Percentiles rank a stretch among this genome's conserved stretches.
Conservation (phyloP, 2,113 vertebrate genomes). For the Echinops telfairi region DNA sequence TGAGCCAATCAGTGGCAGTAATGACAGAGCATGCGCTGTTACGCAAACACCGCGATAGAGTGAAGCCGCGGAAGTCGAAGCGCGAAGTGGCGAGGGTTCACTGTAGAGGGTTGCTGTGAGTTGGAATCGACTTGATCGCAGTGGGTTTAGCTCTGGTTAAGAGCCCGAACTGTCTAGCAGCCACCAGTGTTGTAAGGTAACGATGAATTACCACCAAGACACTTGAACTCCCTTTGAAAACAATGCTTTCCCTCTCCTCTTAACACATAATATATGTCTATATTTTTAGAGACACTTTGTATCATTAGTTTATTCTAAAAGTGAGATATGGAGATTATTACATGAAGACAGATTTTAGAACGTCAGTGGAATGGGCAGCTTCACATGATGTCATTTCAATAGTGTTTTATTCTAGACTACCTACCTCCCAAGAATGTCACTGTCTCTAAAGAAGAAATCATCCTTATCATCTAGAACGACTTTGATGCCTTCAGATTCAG, state of each 20-base stretch:
- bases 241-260: not conserved
- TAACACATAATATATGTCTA: too few relatives aligned
- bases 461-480: conserved; percentile 97
- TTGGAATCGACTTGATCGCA: not conserved
- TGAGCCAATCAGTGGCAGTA: too few relatives aligned
- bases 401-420: conserved; percentile 90
- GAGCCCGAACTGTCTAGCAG: not conserved
- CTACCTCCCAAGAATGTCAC: conserved; percentile 97
- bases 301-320: conserved; percentile 88
- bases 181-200: not conserved
- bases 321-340: conserved; percentile 91
- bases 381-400: conserved; percentile 73
- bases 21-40: too few relatives aligned
- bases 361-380: conserved; percentile 86
- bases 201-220: not conserved
- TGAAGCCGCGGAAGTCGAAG: too few relatives aligned
- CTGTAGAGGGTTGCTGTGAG: too few relatives aligned
- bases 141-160: too few relatives aligned
- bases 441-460: conserved; percentile 98
- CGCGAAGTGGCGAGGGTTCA: too few relatives aligned
- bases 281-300: conserved; percentile 74
- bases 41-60: too few relatives aligned
- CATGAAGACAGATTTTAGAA: conserved; percentile 89
- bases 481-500: conserved; percentile 98
- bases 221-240: not conserved